phyloP scores from a whole-genome alignment of 2,888 invertebrate genomes.

The Hetaerina titia region DNA sequence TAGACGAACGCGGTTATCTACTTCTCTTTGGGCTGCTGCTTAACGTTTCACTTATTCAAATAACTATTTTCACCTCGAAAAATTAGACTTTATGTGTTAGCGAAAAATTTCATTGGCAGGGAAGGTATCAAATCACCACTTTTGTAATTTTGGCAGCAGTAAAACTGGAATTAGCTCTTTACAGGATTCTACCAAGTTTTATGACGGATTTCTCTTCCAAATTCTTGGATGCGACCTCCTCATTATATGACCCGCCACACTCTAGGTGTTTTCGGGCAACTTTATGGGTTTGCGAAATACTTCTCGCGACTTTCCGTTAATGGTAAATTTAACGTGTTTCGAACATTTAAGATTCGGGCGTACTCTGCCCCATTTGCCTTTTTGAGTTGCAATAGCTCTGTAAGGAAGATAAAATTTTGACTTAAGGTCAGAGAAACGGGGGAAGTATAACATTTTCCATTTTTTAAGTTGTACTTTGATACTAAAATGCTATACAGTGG shows the following conservation, averaged over 20 bases:
- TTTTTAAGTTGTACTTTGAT: too few relatives aligned
- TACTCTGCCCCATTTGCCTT: neutral
- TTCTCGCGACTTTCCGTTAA: neutral
- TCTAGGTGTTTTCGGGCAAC: neutral
- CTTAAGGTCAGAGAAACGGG: neutral
- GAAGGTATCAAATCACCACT: neutral
- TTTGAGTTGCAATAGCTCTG: neutral
- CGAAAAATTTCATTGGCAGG: neutral
- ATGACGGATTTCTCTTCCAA: neutral
- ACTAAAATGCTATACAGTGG: too few relatives aligned
- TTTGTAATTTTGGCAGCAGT: neutral
- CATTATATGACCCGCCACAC: neutral
- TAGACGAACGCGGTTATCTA: too few relatives aligned
- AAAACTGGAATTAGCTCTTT: neutral
- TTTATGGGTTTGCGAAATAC: conserved; percentile 1
- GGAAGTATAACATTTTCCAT: neutral
- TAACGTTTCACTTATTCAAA: neutral
- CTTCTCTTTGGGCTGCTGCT: neutral
- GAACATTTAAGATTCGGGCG: neutral
- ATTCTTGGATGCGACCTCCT: neutral
- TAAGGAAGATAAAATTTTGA: neutral
- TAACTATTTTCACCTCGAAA: neutral
- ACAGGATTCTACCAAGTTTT: neutral
- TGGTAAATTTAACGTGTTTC: neutral
- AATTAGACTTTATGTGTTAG: neutral